phyloP scores from a whole-genome alignment of 1,140 invertebrate genomes.

The Chironomus striatipennis region DNA sequence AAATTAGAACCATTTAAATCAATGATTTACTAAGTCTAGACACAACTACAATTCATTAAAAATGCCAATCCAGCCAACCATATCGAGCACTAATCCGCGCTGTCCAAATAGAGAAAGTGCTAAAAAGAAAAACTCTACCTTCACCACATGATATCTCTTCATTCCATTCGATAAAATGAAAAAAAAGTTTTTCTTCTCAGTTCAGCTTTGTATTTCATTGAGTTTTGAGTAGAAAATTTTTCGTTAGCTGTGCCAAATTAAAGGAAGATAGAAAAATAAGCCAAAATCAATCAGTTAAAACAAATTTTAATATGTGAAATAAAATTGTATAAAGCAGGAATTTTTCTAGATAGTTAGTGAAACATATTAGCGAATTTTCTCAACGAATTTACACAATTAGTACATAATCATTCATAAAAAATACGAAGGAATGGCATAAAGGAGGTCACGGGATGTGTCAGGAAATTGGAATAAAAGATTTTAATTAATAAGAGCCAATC shows the following conservation, averaged over 20 bases:
- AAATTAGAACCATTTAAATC: too few species aligned
- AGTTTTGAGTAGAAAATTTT: conserved; percentile 14
- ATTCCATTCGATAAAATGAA: neutral
- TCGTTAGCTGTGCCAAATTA: neutral
- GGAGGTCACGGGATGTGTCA: neutral
- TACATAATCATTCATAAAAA: too few species aligned
- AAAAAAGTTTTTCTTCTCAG: neutral
- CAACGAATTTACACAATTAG: too few species aligned
- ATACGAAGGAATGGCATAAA: too few species aligned
- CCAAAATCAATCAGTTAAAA: neutral
- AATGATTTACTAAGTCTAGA: too few species aligned
- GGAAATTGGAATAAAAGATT: neutral
- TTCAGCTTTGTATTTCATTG: conserved; percentile 13
- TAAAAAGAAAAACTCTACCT: neutral
- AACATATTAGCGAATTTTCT: too few species aligned
- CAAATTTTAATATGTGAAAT: too few species aligned
- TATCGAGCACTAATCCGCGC: too few species aligned
- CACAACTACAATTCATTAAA: too few species aligned
- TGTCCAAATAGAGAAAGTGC: neutral
- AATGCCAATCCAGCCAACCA: too few species aligned
- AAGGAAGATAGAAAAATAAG: neutral
- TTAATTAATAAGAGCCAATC: neutral
- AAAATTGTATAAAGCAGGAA: too few species aligned
- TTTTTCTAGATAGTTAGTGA: too few species aligned
- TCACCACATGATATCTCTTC: neutral